These are phyloP conservation scores for Graphium colonna DNA, from an alignment of 2,888 invertebrate genomes.

Conservation along the genomic window DNA sequence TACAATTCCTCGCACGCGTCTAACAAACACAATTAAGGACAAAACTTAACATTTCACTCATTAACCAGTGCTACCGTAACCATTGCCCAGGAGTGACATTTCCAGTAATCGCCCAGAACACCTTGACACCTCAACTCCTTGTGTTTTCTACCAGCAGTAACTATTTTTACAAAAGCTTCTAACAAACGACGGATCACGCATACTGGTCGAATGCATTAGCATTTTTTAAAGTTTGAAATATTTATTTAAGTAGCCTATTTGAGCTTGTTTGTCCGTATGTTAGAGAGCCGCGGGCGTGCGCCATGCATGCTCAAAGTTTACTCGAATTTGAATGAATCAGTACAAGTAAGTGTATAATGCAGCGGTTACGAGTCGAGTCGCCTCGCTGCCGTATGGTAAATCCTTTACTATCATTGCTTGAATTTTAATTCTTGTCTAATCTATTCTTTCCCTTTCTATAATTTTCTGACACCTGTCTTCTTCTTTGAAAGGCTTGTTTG, in stretches of 20 bases:
- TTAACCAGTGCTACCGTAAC: slow-evolving; percentile 41
- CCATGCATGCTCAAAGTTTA: slow-evolving; percentile 43
- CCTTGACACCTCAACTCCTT: slow-evolving; percentile 15
- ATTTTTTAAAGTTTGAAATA: slow-evolving; percentile 55
- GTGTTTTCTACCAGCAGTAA: slow-evolving; percentile 14
- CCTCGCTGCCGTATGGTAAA: not conserved
- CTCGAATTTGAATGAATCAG: slow-evolving; percentile 34
- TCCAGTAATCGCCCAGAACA: slow-evolving; percentile 17
- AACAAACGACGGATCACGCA: slow-evolving; percentile 20
- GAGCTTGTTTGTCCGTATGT: slow-evolving; percentile 48
- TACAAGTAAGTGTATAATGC: slow-evolving; percentile 12
- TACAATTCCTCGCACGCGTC: slow-evolving; percentile 29
- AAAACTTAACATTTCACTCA: slow-evolving; percentile 36
- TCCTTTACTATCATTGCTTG: not conserved
- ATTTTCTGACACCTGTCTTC: no score
- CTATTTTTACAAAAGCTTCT: slow-evolving; percentile 27
- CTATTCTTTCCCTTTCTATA: no score
- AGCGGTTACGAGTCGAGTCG: not conserved
- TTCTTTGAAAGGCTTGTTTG: no score
- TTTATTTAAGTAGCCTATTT: slow-evolving; percentile 64
- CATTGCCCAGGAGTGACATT: slow-evolving; percentile 23
- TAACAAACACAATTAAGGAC: slow-evolving; percentile 40
- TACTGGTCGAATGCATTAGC: slow-evolving; percentile 35
- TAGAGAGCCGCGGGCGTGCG: slow-evolving; percentile 49
- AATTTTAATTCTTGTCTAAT: no score